Base-by-base conservation (phyloP, 2,888 invertebrate species). In the Litoditis marina region DNA sequence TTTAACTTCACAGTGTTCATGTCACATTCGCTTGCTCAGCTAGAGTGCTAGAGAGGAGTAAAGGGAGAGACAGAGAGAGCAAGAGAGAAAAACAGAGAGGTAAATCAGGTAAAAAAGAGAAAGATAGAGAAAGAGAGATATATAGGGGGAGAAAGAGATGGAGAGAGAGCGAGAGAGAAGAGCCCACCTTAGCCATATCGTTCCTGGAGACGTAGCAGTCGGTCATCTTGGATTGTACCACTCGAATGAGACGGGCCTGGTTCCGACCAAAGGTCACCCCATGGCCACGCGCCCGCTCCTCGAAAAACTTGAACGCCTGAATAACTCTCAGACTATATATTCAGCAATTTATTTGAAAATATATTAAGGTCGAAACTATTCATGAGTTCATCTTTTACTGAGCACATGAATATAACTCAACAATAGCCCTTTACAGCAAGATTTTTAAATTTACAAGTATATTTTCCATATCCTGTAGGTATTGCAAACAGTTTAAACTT, bases 301-400 rank as follows among this genome's bases (percentile, higher is more conserved):
- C 49, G 54, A 65, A 71, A 25, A 54, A 63, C 1, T 65, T 65
- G 25, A 61, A 62, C 0, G 67, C 64, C 25, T 65, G 65, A 50
- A 42, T 19, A 42, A 42, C 42, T 49, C 13, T 22, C 2, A 27
- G 13, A 49, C n/a, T n/a, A n/a, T n/a, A n/a, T n/a, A 36, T 36
- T 13, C 36, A 36, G 16, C 8, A 36, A 36, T 16, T 16, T 36
- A 16, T 16, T 56, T 53, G 57, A 55, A 68, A 5, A 68, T n/a
- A n/a, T n/a, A n/a, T n/a, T n/a, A n/a, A n/a, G n/a, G n/a, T n/a
- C n/a, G n/a, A n/a, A n/a, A n/a, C n/a, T n/a, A n/a, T n/a, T n/a
- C n/a, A n/a, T n/a, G n/a, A n/a, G n/a, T n/a, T n/a, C n/a, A n/a
- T n/a, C n/a, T n/a, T n/a, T n/a, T n/a, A n/a, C n/a, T 65, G 25